These are phyloP conservation scores for Ylistrum balloti DNA, from an alignment of 1,140 invertebrate genomes.

Conservation along the genomic window DNA sequence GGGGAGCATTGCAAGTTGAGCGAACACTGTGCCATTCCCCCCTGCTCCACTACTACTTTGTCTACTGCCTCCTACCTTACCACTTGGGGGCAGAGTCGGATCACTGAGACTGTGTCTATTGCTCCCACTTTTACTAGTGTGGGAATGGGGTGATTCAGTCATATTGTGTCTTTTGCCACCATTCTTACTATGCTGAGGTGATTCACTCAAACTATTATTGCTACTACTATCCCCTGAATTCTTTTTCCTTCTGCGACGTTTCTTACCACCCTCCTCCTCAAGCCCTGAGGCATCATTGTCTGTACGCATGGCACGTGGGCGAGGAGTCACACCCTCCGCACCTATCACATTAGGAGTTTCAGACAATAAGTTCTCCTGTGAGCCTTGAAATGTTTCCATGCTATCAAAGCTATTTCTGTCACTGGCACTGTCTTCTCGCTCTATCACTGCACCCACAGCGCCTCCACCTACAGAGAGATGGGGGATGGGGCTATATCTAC, in stretches of 20 bases:
- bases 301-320: conserved; percentile 48
- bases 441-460: conserved; percentile 48
- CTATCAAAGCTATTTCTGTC: conserved; percentile 74
- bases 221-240: conserved; percentile 26
- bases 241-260: conserved; percentile 10
- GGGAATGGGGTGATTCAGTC: not conserved
- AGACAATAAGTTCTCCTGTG: conserved; percentile 65
- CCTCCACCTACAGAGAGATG: conserved; percentile 49
- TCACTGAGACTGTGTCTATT: not conserved
- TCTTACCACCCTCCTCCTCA: conserved; percentile 15
- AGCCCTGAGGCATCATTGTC: conserved; percentile 24
- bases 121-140: not conserved
- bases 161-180: not conserved
- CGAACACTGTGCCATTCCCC: conserved; percentile 51
- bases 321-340: conserved; percentile 43
- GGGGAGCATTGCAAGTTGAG: conserved; percentile 61
- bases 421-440: conserved; percentile 59
- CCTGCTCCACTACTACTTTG: not conserved
- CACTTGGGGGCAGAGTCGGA: not conserved
- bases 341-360: conserved; percentile 51
- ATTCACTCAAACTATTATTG: conserved; percentile 25
- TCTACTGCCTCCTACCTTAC: not conserved
- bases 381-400: conserved; percentile 71
- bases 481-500: conserved; percentile 78
- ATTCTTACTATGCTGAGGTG: conserved; percentile 32